A percentile compares a stretch with the other conserved stretches of the same genome.
phyloP scores from a whole-genome alignment of 2,797 vertebrate genomes.

The Periparus ater region DNA sequence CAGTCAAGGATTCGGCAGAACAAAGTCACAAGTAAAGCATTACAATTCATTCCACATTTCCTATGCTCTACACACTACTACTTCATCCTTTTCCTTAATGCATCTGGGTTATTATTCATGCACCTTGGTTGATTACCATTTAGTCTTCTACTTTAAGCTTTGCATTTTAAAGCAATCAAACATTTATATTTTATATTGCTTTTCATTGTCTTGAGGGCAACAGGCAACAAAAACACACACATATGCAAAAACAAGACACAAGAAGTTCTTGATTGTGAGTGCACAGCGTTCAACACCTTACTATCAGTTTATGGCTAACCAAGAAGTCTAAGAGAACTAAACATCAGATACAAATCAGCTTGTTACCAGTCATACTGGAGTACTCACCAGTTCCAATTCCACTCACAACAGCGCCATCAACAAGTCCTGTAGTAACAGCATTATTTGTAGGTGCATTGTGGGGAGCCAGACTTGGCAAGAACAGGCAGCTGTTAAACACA shows the following conservation, averaged over 20 bases:
- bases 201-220: background rate
- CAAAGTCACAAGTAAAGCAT: background rate
- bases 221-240: background rate
- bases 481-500: constrained; percentile 85
- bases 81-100: background rate
- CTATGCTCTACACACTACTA: background rate
- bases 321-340: background rate
- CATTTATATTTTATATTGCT: background rate
- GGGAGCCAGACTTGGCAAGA: constrained; percentile 94
- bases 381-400: constrained; percentile 91
- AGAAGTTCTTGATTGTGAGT: background rate
- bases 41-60: background rate
- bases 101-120: background rate
- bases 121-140: background rate
- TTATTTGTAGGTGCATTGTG: constrained; percentile 93
- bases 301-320: background rate
- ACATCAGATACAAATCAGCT: background rate
- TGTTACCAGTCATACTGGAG: background rate
- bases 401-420: constrained; percentile 91
- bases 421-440: constrained; percentile 87
- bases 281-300: fast-evolving
- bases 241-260: background rate
- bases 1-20: background rate
- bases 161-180: background rate
- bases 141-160: background rate